Evolutionary conservation across 2,888 invertebrate species (phyloP).

Genomic region (Aproaerema taeniolella): DNA sequence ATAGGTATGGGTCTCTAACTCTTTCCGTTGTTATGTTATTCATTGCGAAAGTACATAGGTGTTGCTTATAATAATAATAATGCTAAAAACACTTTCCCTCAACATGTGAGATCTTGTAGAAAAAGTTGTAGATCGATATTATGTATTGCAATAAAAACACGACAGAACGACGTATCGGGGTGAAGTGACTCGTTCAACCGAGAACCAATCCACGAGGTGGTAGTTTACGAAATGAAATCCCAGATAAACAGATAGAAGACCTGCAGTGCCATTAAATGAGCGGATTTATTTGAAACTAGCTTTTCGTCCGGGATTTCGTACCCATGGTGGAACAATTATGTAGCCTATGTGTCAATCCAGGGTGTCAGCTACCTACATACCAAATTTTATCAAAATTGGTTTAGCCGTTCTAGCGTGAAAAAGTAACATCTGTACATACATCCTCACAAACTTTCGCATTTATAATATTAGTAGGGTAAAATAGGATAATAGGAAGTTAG

Average conservation of each 20-base stretch:
- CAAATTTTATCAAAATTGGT: background rate
- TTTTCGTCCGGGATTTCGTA: background rate
- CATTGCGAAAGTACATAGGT: too few relatives aligned
- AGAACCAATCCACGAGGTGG: constrained; percentile 17
- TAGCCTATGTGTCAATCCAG: background rate
- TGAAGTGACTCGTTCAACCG: constrained; percentile 15
- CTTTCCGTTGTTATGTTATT: too few relatives aligned
- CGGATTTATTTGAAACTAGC: too few relatives aligned
- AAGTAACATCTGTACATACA: background rate
- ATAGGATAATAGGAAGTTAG: too few relatives aligned
- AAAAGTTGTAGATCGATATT: constrained; percentile 7
- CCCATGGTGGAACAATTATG: background rate
- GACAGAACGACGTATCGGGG: constrained; percentile 10
- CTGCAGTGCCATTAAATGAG: constrained; percentile 13
- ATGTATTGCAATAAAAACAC: constrained; percentile 16
- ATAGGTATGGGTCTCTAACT: too few relatives aligned
- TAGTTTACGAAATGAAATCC: constrained; percentile 19
- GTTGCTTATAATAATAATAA: too few relatives aligned
- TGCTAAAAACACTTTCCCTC: too few relatives aligned
- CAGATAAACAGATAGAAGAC: constrained; percentile 16
- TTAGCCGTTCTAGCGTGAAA: background rate
- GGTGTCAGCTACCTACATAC: background rate
- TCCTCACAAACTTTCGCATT: background rate
- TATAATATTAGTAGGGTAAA: background rate
- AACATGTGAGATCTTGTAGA: too few relatives aligned